A percentile compares a stretch with the other conserved stretches of the same genome.
Conservation (phyloP, 2,797 vertebrate genomes). For the Chelonia mydas region DNA sequence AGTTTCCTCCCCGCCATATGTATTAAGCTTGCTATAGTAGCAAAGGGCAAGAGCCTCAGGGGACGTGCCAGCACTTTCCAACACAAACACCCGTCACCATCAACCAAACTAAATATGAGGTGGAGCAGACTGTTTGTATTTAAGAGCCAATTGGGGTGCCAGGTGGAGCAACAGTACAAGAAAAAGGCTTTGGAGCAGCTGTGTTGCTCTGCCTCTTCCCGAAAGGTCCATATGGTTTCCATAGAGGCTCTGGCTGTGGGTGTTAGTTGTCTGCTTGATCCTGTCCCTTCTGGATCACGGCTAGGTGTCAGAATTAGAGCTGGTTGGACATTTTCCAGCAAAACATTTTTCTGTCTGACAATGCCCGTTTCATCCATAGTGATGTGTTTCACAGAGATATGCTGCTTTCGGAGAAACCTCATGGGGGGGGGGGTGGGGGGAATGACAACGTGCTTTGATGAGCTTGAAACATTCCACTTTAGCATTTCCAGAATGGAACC, state of each 20-base stretch:
- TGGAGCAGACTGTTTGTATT: neutral
- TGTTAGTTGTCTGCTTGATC: fast-evolving
- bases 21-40: neutral
- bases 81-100: neutral
- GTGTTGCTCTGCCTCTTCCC: neutral
- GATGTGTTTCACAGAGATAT: neutral
- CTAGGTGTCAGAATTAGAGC: neutral
- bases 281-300: neutral
- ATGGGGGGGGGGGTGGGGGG: neutral
- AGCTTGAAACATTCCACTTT: neutral
- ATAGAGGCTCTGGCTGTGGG: neutral
- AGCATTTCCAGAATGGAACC: neutral
- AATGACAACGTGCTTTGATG: neutral
- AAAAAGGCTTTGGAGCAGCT: neutral
- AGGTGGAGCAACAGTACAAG: neutral
- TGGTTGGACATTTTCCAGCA: neutral
- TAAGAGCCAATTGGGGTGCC: neutral
- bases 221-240: neutral
- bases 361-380: neutral
- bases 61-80: neutral
- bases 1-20: neutral
- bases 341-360: neutral
- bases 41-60: conserved; percentile 12
- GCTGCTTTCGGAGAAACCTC: neutral
- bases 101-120: neutral